Evolutionary conservation across 2,113 vertebrate species (phyloP), one percentile per base, ranked within the genome.

Genomic region (Anhinga rufa): DNA sequence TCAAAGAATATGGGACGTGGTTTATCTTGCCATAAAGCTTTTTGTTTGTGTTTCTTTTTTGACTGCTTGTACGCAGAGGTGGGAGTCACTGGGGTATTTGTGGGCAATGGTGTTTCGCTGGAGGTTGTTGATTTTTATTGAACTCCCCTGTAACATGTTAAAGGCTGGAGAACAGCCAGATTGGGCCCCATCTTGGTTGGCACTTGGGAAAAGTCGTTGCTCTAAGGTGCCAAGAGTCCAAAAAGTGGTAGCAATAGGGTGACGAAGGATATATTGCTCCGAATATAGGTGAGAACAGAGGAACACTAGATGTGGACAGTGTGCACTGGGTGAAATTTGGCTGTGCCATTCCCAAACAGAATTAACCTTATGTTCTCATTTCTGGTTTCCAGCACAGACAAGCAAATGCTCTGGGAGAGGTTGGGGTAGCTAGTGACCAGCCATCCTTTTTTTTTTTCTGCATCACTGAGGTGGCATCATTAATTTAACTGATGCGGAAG

Each of bases 11-110:
- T 2, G 14, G 80, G 82, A 26, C 1, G 0, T 34, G n/a, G 28
- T 76, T 93, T 86, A 48, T 96, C 80, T 74, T 86, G 82, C 66
- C 14, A 6, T 24, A 26, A 40, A 60, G 52, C 22, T 66, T 52
- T 91, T 25, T 60, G 58, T 58, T 68, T 78, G 52, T 46, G 32
- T 54, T 88, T 71, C 21, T 65, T 77, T 38, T 80, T 52, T 26
- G 32, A 28, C 61, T 34, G 55, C 42, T 57, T 54, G 28, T 4
- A 32, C 0, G 0, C 38, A 9, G 52, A n/a, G 57, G 52, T 36
- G 48, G 0, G 2, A 25, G 81, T 54, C 75, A 14, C 42, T 4
- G 34, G 29, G 55, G n/a, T 42, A 9, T 12, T 49, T 71, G n/a
- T 52, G 78, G 61, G 52, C 25, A 28, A 10, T 4, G 29, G 10